These are phyloP conservation scores for Heliconius aoede DNA, from an alignment of 2,888 invertebrate species.

Conservation along the genomic window DNA sequence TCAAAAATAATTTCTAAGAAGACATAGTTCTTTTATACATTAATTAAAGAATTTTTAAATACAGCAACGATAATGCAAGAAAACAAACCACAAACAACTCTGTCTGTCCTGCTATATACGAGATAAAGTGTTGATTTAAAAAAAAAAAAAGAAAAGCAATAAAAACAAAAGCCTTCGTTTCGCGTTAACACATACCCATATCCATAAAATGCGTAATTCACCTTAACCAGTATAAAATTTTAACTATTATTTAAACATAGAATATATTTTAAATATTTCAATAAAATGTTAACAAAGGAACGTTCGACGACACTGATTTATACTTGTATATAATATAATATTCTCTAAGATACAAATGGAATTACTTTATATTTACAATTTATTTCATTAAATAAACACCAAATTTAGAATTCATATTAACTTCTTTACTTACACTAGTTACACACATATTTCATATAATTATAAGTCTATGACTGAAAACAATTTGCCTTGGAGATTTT, in stretches of 20 bases:
- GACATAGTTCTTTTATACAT: neutral
- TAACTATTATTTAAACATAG: constrained; percentile 64
- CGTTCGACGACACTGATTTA: constrained; percentile 73
- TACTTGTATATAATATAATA: constrained; percentile 53
- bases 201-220: constrained; percentile 66
- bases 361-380: constrained; percentile 69
- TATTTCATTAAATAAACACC: constrained; percentile 57
- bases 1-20: too few relatives aligned
- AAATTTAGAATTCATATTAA: constrained; percentile 74
- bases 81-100: neutral
- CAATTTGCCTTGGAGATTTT: constrained; percentile 5
- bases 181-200: neutral
- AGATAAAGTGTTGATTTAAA: neutral
- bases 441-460: constrained; percentile 55
- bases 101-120: too few relatives aligned
- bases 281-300: constrained; percentile 78
- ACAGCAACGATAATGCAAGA: neutral
- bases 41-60: neutral
- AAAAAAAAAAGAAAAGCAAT: neutral
- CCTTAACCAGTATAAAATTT: constrained; percentile 62
- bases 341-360: constrained; percentile 66
- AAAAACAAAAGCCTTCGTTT: neutral
- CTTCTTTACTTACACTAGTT: constrained; percentile 57
- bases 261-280: constrained; percentile 62
- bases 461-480: constrained; percentile 36